phyloP scores from a whole-genome alignment of 37 sponge, comb jelly and placozoan genomes.

The Beroe ovata region DNA sequence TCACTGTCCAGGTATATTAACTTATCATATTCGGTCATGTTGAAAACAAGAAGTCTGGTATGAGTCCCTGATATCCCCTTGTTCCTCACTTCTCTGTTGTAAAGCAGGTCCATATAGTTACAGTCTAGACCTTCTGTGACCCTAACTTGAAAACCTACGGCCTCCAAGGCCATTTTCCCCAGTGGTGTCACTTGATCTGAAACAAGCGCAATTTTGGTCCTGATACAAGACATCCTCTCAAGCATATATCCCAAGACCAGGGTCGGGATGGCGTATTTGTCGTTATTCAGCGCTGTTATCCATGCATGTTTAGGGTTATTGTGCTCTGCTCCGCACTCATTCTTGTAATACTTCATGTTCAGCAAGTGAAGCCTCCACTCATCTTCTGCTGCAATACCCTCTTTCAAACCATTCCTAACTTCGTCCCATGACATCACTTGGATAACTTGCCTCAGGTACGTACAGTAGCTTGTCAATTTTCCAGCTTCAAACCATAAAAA shows the following conservation, averaged over 20 bases:
- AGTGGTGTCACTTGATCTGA: not conserved
- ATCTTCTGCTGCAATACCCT: not conserved
- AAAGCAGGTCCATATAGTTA: conserved; percentile 27
- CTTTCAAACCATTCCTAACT: not conserved
- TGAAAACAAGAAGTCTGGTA: conserved; percentile 34
- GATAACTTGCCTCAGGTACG: not conserved
- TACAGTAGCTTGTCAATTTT: no score
- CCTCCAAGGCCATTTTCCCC: conserved; percentile 1
- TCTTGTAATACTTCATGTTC: conserved; percentile 20
- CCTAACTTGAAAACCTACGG: conserved; percentile 29
- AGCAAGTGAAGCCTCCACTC: conserved; percentile 25
- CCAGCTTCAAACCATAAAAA: no score
- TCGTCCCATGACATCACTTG: conserved; percentile 40
- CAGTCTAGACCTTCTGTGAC: conserved; percentile 56
- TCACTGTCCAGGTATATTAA: conserved; percentile 26
- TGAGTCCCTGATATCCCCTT: conserved; percentile 50
- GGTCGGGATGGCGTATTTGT: conserved; percentile 51
- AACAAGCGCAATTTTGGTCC: conserved; percentile 21
- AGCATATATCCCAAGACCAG: conserved; percentile 31
- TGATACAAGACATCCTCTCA: conserved; percentile 1
- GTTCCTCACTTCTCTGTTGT: not conserved
- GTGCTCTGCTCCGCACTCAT: not conserved
- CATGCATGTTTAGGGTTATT: conserved; percentile 29
- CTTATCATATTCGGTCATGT: conserved; percentile 17
- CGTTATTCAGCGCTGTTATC: conserved; percentile 48